Base-by-base conservation (phyloP, 2,888 invertebrate species). In the Apomyelois bistriatella region DNA sequence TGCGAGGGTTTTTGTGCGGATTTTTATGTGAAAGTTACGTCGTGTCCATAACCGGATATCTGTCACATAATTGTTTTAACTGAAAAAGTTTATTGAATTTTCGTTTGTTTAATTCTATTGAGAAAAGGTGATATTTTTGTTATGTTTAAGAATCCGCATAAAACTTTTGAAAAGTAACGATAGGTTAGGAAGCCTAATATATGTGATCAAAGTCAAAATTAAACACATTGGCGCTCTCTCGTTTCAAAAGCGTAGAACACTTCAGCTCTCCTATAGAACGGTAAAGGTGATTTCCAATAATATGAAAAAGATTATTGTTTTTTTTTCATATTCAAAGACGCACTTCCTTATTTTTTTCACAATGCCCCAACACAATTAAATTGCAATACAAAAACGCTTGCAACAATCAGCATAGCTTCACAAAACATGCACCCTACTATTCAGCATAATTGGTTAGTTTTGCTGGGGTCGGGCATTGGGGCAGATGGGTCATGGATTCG, bases 401-500 rank as follows among this genome's bases (percentile, higher is more conserved):
- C 49, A 41, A 50, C 49, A 50, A 40, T 40, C 38, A 28, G 22
- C 28, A 50, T 30, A 40, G 32, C 37, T 17, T 43, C 36, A 52
- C 52, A 52, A 52, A 52, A 52, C 36, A 28, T 40, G 13, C 46
- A 48, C 51, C 51, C 51, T 28, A 42, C 13, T 50, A 16, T 40
- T 22, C 36, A 36, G 36, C 17, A 36, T 43, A 43, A 52, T 42
- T 52, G 42, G 28, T 43, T 52, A 43, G 42, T 46, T 40, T 40
- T 35, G 41, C 41, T 42, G 37, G 50, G 42, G 42, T 51, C 41
- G 40, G 12, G 13, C 22, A 48, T 49, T 53, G 55, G 55, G 57
- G 74, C 82, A 81, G 79, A 80, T 78, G 79, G 62, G 42, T 43
- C 59, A 58, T 61, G 61, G 53, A 57, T 54, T 53, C 60, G 58